A percentile compares a stretch with the other conserved stretches of the same genome.
Evolutionary conservation across 2,113 vertebrate species (phyloP).

Genomic region (Mellivora capensis): DNA sequence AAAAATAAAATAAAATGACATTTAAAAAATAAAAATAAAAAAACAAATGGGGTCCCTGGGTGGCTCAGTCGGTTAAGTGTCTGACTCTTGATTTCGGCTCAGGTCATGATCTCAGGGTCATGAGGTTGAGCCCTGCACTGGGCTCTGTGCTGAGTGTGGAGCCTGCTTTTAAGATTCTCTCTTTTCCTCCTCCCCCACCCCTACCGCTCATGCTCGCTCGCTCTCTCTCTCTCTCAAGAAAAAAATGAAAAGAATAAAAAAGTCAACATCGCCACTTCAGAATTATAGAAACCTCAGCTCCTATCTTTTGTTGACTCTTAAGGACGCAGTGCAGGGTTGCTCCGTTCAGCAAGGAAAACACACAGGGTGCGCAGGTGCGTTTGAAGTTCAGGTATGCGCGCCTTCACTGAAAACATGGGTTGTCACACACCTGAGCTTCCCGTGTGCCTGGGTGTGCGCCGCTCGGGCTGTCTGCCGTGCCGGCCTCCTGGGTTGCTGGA

Average conservation of each 20-base stretch:
- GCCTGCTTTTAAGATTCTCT: neutral
- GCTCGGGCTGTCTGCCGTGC: too few relatives aligned
- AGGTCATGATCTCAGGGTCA: neutral
- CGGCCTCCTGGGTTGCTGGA: neutral
- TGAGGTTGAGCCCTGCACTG: neutral
- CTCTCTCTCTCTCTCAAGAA: too few relatives aligned
- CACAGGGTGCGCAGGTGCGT: too few relatives aligned
- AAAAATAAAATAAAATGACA: too few relatives aligned
- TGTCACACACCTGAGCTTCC: neutral
- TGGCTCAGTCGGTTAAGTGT: neutral
- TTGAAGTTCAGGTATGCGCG: neutral
- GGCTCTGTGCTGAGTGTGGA: neutral
- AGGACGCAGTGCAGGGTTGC: neutral
- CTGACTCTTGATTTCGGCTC: neutral
- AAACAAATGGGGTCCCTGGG: neutral
- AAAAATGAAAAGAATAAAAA: too few relatives aligned
- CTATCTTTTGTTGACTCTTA: neutral
- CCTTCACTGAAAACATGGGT: neutral
- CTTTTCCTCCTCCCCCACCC: neutral
- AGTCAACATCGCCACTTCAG: neutral
- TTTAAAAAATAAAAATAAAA: too few relatives aligned
- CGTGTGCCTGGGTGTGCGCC: fast-evolving
- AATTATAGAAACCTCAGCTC: neutral
- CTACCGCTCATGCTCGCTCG: neutral
- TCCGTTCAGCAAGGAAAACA: neutral